Evolutionary conservation across 2,888 invertebrate species (phyloP), one percentile per base, ranked within the genome.

Genomic region (Gastrophysa polygoni): DNA sequence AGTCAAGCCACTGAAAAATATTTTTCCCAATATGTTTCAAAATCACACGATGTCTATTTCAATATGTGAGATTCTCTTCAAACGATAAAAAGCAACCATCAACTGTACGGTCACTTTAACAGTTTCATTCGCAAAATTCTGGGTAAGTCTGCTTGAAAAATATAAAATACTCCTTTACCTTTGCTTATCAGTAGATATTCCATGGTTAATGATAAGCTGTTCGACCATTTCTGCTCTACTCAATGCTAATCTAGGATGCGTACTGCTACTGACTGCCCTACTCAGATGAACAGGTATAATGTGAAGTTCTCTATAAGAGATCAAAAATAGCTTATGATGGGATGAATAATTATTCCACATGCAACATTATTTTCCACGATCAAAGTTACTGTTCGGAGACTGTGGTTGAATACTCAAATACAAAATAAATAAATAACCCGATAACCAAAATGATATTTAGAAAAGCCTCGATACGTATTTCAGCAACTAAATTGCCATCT

Each of bases 141-240:
- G n/a, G n/a, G n/a, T n/a, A n/a, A n/a, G n/a, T n/a, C n/a, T n/a
- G n/a, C n/a, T n/a, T n/a, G n/a, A n/a, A n/a, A n/a, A n/a, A n/a
- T n/a, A n/a, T n/a, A n/a, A n/a, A n/a, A n/a, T 28, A n/a, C 49
- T 49, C 11, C 2, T 49, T 64, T 77, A 91, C 91, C 91, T 91
- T 78, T 92, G 91, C 81, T 94, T 94, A 67, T 94, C 93, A 0
- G 91, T 91, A 0, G 92, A 92, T 64, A 94, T 91, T 54, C 94
- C 94, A 72, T 94, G 91, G 72, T 88, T 92, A 6, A 93, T 85
- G 51, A 95, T 89, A 10, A 95, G 82, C 73, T 94, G 93, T 73
- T 95, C 95, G 59, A 95, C 86, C 90, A 95, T 93, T 82, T 94
- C 93, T 61, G 94, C 86, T 43, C 93, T 86, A 68, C 93, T 93